Evolutionary conservation across 2,888 invertebrate species (phyloP).

Genomic region (Tetropium fuscum): DNA sequence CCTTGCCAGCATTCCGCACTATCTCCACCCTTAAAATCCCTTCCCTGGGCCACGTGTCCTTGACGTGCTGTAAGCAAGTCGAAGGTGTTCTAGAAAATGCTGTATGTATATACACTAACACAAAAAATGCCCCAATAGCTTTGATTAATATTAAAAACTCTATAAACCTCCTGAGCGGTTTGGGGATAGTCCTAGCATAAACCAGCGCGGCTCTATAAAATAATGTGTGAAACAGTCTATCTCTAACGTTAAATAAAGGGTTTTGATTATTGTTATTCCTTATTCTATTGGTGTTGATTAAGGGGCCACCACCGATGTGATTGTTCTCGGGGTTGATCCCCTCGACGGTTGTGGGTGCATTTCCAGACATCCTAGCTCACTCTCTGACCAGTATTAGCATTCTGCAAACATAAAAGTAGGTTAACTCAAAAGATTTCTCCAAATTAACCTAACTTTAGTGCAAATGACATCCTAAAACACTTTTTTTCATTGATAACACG

Average conservation of each 20-base stretch:
- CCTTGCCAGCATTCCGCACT: slow-evolving; percentile 75
- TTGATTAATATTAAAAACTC: slow-evolving; percentile 87
- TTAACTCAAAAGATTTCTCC: slow-evolving; percentile 2
- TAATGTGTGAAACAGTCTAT: slow-evolving; percentile 93
- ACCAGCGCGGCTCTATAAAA: slow-evolving; percentile 93
- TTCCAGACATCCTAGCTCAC: slow-evolving; percentile 36
- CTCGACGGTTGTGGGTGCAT: slow-evolving; percentile 43
- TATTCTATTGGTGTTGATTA: slow-evolving; percentile 69
- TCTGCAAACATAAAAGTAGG: slow-evolving; percentile 27
- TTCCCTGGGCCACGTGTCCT: slow-evolving; percentile 93
- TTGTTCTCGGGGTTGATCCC: slow-evolving; percentile 56
- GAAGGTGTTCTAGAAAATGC: slow-evolving; percentile 93
- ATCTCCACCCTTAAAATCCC: slow-evolving; percentile 96
- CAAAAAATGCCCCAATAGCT: slow-evolving; percentile 87
- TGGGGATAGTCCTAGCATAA: slow-evolving; percentile 92
- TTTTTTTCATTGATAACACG: not conserved
- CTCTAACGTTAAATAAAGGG: slow-evolving; percentile 86
- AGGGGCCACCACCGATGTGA: slow-evolving; percentile 67
- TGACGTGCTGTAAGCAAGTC: slow-evolving; percentile 90
- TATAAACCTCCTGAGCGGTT: slow-evolving; percentile 82
- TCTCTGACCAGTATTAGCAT: slow-evolving; percentile 23
- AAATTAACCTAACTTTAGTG: slow-evolving; percentile 20
- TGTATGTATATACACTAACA: slow-evolving; percentile 94
- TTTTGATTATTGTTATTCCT: slow-evolving; percentile 76
- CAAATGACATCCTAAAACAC: not conserved